Evolutionary conservation across 2,113 vertebrate genomes (phyloP), one percentile per base, ranked within the genome.

Genomic region (Grallaria varia): DNA sequence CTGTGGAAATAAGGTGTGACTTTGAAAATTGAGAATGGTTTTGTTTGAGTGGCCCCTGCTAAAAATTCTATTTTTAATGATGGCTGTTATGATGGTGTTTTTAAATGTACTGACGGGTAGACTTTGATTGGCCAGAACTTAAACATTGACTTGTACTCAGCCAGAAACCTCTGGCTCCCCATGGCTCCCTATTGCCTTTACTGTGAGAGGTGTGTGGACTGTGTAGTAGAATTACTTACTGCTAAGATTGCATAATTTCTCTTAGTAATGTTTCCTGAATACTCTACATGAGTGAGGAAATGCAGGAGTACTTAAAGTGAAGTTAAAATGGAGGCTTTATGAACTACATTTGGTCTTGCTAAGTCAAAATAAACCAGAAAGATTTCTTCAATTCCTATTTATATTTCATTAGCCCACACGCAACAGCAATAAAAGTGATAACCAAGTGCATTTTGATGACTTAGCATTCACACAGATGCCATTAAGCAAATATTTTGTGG

Each of bases 41-140:
- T 86, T 60, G 2, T 25, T 62, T 89, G 15, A 58, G 30, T 42
- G 49, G 12, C 2, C 3, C 3, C 10, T 4, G 12, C 64, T 42
- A 60, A 88, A 45, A 50, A 73, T 44, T 56, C 16, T 68, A 2
- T 22, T 68, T 81, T 84, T 39, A 72, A 14, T 67, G 16, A 17
- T 0, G 0, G 4, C 15, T 40, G 9, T 60, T 87, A 47, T 4
- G 6, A 50, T 0, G 0, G 27, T 64, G 9, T 11, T 64, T 69
- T 88, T 59, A 81, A 81, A 77, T 20, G 14, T 31, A 28, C 14
- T 53, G 13, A 66, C 39, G n/a, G 8, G 42, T 85, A 73, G 47
- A 58, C 40, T 62, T 80, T 59, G 15, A 28, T 77, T 53, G 17
- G 1, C 20, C 44, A 68, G 52, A 78, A 62, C 4, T 42, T 55